Conservation (phyloP, 2,888 invertebrate species). For the Lottia scabra region DNA sequence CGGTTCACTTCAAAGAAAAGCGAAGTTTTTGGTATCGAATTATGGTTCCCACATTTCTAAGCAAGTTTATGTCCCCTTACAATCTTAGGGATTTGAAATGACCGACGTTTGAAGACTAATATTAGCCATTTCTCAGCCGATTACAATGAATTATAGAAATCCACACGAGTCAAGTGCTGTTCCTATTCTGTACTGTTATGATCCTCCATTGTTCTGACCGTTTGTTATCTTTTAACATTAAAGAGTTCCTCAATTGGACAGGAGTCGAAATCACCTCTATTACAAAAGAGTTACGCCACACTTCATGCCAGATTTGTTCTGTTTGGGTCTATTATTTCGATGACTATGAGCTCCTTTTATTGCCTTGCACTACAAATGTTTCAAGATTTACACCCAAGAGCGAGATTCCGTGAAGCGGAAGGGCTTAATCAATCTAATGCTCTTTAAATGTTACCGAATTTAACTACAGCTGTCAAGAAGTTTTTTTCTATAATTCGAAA, state of each 20-base stretch:
- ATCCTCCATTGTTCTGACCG: background rate
- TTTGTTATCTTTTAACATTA: background rate
- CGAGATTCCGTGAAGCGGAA: background rate
- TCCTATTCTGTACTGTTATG: background rate
- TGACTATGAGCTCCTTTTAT: background rate
- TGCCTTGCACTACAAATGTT: conserved; percentile 2
- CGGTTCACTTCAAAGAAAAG: background rate
- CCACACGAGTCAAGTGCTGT: background rate
- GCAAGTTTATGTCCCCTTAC: background rate
- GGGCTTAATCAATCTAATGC: conserved; percentile 3
- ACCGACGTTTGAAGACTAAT: too few relatives aligned
- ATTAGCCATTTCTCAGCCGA: background rate
- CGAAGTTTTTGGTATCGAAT: background rate
- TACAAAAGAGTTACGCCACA: conserved; percentile 7
- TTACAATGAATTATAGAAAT: background rate
- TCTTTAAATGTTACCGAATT: conserved; percentile 6
- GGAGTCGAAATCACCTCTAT: background rate
- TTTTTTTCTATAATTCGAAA: background rate
- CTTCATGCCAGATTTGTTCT: conserved; percentile 7
- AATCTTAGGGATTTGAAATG: background rate
- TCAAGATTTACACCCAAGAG: conserved; percentile 4
- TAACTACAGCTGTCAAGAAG: conserved; percentile 1
- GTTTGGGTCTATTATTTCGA: conserved; percentile 6
- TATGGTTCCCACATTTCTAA: background rate
- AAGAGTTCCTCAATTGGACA: background rate